Percentiles rank a stretch among this genome's conserved stretches.
Evolutionary conservation across 1,140 invertebrate genomes (phyloP).

Genomic region (Eueides isabella): DNA sequence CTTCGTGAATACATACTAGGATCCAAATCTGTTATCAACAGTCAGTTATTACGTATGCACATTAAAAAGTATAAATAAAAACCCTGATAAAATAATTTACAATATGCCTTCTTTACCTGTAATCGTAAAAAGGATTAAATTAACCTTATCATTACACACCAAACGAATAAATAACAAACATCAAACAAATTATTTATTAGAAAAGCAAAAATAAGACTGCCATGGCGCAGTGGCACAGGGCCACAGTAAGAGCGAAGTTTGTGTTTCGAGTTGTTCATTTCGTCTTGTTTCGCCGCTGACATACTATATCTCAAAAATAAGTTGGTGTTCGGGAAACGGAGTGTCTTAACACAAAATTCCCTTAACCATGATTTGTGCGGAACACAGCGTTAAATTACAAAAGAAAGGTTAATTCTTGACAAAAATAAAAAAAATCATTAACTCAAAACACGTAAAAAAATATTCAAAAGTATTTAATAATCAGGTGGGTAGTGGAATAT

Average conservation of each 20-base stretch:
- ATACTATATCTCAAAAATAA: no score
- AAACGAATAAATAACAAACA: no score
- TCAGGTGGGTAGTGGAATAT: slow-evolving; percentile 57
- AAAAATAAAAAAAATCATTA: not conserved
- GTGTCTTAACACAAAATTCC: no score
- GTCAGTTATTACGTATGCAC: not conserved
- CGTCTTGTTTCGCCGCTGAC: no score
- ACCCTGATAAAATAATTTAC: not conserved
- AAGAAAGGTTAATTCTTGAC: not conserved
- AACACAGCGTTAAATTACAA: no score
- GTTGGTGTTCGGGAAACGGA: no score
- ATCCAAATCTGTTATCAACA: not conserved
- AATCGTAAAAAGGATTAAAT: not conserved
- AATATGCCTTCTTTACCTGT: not conserved
- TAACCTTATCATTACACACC: not conserved
- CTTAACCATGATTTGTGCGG: no score
- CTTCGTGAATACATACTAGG: not conserved
- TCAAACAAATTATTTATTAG: no score
- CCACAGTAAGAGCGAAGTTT: no score
- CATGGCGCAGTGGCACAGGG: no score
- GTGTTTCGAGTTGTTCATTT: no score
- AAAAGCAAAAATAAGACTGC: no score
- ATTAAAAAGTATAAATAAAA: not conserved
- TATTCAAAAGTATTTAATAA: slow-evolving; percentile 22
- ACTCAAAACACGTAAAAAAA: slow-evolving; percentile 18